A percentile compares a stretch with the other conserved stretches of the same genome.
These are phyloP conservation scores for Rhamphomyia laevipes DNA, from an alignment of 2,888 invertebrate genomes.

Conservation along the genomic window DNA sequence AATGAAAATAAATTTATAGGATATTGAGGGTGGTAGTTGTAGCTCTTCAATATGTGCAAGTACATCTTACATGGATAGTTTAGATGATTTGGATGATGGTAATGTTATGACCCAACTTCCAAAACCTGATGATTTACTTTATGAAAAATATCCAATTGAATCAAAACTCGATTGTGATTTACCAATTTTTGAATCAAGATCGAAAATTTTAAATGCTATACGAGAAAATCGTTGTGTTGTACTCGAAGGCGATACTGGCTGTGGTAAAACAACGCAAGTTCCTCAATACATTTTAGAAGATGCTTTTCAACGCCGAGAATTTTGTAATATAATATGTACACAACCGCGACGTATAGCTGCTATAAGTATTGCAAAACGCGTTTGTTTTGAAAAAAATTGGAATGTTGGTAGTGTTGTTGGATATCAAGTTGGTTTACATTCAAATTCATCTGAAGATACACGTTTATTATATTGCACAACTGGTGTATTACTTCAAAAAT, in stretches of 20 bases:
- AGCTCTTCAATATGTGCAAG: conserved; percentile 1
- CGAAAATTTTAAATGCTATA: conserved; percentile 57
- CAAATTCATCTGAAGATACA: conserved; percentile 40
- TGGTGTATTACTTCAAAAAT: conserved; percentile 71
- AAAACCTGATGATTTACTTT: conserved; percentile 22
- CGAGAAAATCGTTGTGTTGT: conserved; percentile 52
- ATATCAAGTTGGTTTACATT: conserved; percentile 50
- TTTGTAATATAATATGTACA: conserved; percentile 83
- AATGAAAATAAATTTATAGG: neutral
- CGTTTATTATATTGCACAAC: conserved; percentile 79
- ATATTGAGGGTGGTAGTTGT: no score
- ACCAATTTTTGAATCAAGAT: conserved; percentile 28
- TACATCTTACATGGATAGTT: conserved; percentile 20
- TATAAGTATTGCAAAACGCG: conserved; percentile 73
- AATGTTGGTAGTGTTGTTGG: conserved; percentile 71
- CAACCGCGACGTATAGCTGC: conserved; percentile 92
- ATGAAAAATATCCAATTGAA: conserved; percentile 27
- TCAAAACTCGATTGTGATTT: conserved; percentile 24
- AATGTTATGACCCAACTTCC: conserved; percentile 12
- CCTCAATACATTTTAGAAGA: conserved; percentile 89
- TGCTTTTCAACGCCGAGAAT: conserved; percentile 45
- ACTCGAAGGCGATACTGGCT: conserved; percentile 88
- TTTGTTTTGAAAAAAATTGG: conserved; percentile 76
- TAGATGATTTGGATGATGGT: conserved; percentile 25
- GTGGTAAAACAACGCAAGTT: conserved; percentile 85